A percentile compares a stretch with the other conserved stretches of the same genome.
Conservation (phyloP, 2,888 invertebrate species). For the Diploptera punctata region DNA sequence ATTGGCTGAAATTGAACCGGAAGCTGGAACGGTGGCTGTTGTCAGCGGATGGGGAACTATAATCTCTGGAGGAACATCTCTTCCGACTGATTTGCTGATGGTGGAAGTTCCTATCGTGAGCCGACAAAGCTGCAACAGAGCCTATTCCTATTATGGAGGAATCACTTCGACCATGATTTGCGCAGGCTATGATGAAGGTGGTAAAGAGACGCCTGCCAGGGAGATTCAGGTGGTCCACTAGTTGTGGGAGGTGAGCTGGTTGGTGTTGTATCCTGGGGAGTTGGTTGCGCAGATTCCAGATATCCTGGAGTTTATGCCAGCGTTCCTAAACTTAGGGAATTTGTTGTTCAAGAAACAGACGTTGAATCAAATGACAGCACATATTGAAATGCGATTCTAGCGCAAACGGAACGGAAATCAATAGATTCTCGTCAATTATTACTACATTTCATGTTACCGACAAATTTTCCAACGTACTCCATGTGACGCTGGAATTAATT, state of each 20-base stretch:
- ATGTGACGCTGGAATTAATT: no score
- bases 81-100: conserved; percentile 49
- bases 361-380: no score
- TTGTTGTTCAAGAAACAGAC: conserved; percentile 49
- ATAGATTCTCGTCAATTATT: no score
- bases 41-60: conserved; percentile 52
- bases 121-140: conserved; percentile 47
- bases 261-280: conserved; percentile 60
- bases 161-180: conserved; percentile 60
- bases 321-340: conserved; percentile 55
- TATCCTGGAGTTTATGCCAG: conserved; percentile 60
- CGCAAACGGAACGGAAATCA: no score
- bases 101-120: conserved; percentile 50
- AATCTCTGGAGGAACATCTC: conserved; percentile 49
- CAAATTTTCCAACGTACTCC: no score
- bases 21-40: conserved; percentile 40
- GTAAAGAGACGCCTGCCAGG: conserved; percentile 57
- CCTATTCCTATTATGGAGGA: conserved; percentile 44
- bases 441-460: no score
- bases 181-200: conserved; percentile 63
- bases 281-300: conserved; percentile 58
- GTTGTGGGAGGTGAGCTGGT: conserved; percentile 55
- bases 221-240: conserved; percentile 60
- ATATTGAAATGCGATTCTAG: no score
- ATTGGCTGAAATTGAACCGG: conserved; percentile 2